Conservation (phyloP, 2,888 invertebrate genomes). For the Boloria euphrosyne region DNA sequence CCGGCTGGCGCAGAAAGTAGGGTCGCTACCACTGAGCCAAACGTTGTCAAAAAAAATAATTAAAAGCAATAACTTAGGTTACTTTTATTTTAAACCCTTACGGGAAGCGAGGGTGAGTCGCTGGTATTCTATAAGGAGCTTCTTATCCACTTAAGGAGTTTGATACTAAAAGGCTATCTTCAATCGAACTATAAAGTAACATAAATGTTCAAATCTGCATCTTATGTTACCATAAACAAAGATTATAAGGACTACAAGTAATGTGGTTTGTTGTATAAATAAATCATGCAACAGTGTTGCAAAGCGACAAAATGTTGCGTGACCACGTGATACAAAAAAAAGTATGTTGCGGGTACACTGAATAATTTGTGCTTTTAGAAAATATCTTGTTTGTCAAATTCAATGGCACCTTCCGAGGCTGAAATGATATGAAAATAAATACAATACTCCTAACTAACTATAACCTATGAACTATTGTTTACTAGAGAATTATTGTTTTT, state of each 20-base stretch:
- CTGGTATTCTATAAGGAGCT: no score
- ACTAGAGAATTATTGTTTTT: no score
- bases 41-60: no score
- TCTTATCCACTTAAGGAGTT: background rate
- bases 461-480: no score
- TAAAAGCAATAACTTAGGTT: no score
- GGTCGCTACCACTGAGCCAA: no score
- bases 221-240: background rate
- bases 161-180: conserved; percentile 1
- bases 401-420: no score
- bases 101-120: no score
- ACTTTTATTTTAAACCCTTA: no score
- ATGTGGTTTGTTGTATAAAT: conserved; percentile 1
- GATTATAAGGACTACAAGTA: background rate
- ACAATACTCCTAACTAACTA: no score
- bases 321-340: background rate
- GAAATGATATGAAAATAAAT: no score
- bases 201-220: background rate
- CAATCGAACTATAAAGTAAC: background rate
- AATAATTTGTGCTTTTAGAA: background rate
- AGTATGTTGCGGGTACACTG: background rate
- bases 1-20: no score
- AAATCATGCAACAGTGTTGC: conserved; percentile 19
- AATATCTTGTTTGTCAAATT: background rate
- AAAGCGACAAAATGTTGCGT: conserved; percentile 3